Percentiles rank a stretch among this genome's conserved stretches.
phyloP scores from a whole-genome alignment of 2,888 invertebrate genomes.

The Cristatella mucedo region DNA sequence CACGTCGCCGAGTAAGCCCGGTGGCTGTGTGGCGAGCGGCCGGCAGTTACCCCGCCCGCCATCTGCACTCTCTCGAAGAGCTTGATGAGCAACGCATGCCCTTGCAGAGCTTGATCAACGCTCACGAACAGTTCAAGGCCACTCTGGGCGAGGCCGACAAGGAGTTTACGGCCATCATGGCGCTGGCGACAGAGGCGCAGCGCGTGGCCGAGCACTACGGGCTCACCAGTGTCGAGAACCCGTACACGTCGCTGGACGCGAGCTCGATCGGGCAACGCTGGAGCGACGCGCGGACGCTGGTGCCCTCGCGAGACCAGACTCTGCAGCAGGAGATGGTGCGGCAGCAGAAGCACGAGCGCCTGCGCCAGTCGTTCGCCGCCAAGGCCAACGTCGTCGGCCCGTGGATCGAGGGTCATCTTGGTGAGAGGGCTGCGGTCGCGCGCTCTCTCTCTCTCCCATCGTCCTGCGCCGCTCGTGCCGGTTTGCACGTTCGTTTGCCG shows the following conservation, averaged over 20 bases:
- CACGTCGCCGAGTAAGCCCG: too few species aligned
- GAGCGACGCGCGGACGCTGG: slow-evolving; percentile 83
- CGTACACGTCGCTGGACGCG: slow-evolving; percentile 88
- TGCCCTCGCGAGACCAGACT: slow-evolving; percentile 88
- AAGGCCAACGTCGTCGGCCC: slow-evolving; percentile 97
- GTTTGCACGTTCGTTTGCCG: too few species aligned
- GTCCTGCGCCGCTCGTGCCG: too few species aligned
- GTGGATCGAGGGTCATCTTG: slow-evolving; percentile 78
- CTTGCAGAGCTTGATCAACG: slow-evolving; percentile 67
- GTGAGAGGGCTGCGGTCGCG: slow-evolving; percentile 73
- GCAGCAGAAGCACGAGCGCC: slow-evolving; percentile 84
- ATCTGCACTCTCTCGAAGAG: too few species aligned
- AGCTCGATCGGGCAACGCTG: slow-evolving; percentile 86
- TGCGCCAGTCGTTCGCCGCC: slow-evolving; percentile 93
- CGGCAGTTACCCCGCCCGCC: too few species aligned
- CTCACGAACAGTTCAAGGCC: slow-evolving; percentile 89
- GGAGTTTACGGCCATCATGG: slow-evolving; percentile 87
- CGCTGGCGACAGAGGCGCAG: slow-evolving; percentile 81
- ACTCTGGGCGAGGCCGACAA: slow-evolving; percentile 96
- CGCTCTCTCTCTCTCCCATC: too few species aligned
- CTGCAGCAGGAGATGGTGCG: slow-evolving; percentile 87
- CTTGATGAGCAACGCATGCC: too few species aligned
- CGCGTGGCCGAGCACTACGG: slow-evolving; percentile 89
- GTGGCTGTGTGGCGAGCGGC: too few species aligned
- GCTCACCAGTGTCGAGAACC: slow-evolving; percentile 78